Evolutionary conservation across 2,888 invertebrate species (phyloP), one percentile per base, ranked within the genome.

Genomic region (Ornithoptera priamus): DNA sequence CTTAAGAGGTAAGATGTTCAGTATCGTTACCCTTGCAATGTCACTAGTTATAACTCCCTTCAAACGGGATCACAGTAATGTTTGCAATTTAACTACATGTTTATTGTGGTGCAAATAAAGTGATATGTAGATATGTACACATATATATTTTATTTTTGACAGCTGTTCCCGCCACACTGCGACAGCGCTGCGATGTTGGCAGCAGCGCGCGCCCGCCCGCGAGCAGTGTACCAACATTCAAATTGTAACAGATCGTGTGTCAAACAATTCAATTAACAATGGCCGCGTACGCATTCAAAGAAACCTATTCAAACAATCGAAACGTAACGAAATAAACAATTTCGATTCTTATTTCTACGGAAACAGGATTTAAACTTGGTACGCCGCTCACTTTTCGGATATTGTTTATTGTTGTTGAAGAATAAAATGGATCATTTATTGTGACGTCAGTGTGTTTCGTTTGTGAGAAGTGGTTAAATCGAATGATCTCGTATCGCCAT

Each of bases 211-310:
- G 82, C 85, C 85, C 70, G 82, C 85, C 85, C 84, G 85, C 82
- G 69, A 63, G 74, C 75, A 74, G 65, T 68, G 68, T 57, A 75
- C 73, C 68, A 72, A 76, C 76, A 75, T 72, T 77, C 72, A 71
- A 77, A 77, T 74, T 77, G 75, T 78, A 83, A 82, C 79, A 81
- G 80, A 84, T 82, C 81, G 78, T 75, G 77, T 76, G 79, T 83
- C 80, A 79, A 82, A 84, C 81, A 77, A 79, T 82, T 85, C 85
- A 85, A 85, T 85, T 83, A 82, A 85, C 85, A 85, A 85, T 83
- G 76, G 80, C 76, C 74, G 30, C 30, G 75, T 77, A 77, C 75
- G 73, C 75, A 80, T 78, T 77, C 77, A 75, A 77, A 78, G 75
- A 74, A 78, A 78, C 76, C 79, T 77, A 75, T 74, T 67, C 68